Percentiles rank a stretch among this genome's conserved stretches.
Conservation (phyloP, 2,113 vertebrate genomes). For the Catagonus wagneri region DNA sequence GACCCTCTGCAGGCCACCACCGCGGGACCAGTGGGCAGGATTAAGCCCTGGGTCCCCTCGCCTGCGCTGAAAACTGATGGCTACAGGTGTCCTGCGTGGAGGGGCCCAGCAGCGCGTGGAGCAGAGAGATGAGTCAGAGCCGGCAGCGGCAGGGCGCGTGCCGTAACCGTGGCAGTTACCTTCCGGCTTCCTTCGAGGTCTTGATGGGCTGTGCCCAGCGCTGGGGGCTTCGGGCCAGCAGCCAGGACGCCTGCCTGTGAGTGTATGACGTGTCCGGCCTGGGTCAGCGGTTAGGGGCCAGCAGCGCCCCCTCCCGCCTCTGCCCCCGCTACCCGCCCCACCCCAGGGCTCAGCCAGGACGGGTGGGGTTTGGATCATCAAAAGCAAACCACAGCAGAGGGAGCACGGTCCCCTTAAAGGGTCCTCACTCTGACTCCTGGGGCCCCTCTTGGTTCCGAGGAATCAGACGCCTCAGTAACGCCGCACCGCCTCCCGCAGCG, state of each 20-base stretch:
- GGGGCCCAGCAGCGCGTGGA: fast-evolving
- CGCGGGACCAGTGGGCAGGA: fast-evolving
- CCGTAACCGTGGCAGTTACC: background rate
- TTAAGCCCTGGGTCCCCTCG: fast-evolving
- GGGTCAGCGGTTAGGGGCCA: background rate
- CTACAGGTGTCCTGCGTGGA: background rate
- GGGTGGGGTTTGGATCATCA: fast-evolving
- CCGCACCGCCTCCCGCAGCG: background rate
- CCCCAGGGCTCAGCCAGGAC: background rate
- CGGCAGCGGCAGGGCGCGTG: fast-evolving
- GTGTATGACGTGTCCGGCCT: fast-evolving
- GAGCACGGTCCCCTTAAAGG: fast-evolving
- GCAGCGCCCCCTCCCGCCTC: fast-evolving
- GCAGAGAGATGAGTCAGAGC: background rate
- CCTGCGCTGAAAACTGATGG: background rate
- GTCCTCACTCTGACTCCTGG: fast-evolving
- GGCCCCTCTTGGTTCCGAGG: fast-evolving
- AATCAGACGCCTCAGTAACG: fast-evolving
- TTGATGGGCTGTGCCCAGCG: background rate
- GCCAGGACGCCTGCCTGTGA: fast-evolving
- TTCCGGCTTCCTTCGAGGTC: background rate
- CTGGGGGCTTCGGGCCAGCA: too few relatives aligned
- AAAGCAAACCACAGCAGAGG: too few relatives aligned
- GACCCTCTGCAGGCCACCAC: background rate
- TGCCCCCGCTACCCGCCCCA: too few relatives aligned